Evolutionary conservation across 2,888 invertebrate species (phyloP).

Genomic region (Diarsia brunnea): DNA sequence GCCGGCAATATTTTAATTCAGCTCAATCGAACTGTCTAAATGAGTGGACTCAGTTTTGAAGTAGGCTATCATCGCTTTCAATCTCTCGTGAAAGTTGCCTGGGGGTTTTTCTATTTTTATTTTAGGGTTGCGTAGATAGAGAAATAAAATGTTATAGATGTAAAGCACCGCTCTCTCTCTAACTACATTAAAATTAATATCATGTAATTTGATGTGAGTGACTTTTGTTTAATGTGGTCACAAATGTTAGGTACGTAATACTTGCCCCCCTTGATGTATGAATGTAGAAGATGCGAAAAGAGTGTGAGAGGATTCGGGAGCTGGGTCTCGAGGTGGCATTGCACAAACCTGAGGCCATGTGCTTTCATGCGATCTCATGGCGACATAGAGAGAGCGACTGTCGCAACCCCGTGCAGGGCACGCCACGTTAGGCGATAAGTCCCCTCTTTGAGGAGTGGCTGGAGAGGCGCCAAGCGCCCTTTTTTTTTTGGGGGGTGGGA

Average conservation of each 20-base stretch:
- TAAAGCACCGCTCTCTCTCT: neutral
- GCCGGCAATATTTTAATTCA: conserved; percentile 38
- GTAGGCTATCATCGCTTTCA: conserved; percentile 37
- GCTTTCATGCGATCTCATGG: too few species aligned
- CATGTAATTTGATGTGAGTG: neutral
- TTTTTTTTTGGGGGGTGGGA: too few species aligned
- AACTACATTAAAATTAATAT: neutral
- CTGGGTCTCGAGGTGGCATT: too few species aligned
- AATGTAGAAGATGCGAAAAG: too few species aligned
- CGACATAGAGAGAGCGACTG: too few species aligned
- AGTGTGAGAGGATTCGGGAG: too few species aligned
- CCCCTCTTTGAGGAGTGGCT: too few species aligned
- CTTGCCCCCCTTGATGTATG: too few species aligned
- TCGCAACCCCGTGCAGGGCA: too few species aligned
- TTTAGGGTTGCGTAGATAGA: conserved; percentile 13
- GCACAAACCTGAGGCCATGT: too few species aligned
- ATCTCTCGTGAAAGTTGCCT: conserved; percentile 23
- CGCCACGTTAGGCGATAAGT: too few species aligned
- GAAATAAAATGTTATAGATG: neutral
- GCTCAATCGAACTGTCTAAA: conserved; percentile 44
- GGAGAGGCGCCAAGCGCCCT: too few species aligned
- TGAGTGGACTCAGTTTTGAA: conserved; percentile 44
- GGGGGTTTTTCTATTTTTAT: conserved; percentile 11
- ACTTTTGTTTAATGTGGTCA: neutral
- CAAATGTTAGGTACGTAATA: neutral